These are phyloP conservation scores for Oppia nitens DNA, from an alignment of 1,140 invertebrate genomes.

Conservation along the genomic window DNA sequence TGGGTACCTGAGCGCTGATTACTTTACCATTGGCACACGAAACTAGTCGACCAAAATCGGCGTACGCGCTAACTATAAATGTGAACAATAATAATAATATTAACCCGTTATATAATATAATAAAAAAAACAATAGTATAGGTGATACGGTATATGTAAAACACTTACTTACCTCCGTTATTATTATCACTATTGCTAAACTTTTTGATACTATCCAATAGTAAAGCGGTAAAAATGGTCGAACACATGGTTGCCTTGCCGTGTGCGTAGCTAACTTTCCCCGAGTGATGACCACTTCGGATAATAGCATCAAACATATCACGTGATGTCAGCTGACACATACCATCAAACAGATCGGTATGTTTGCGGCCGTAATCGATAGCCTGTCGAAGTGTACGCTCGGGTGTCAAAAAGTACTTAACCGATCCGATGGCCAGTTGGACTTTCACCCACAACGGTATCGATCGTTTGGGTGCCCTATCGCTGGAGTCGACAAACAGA, in stretches of 20 bases:
- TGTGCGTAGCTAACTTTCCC: not conserved
- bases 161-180: not conserved
- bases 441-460: not conserved
- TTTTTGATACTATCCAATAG: not conserved
- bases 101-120: no score
- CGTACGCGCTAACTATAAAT: constrained; percentile 29
- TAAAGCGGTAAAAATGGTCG: not conserved
- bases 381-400: not conserved
- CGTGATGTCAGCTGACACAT: not conserved
- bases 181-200: not conserved
- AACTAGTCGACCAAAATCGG: constrained; percentile 43
- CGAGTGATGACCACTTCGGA: not conserved
- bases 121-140: no score
- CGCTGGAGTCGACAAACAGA: not conserved
- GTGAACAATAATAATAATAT: no score
- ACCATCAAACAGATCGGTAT: not conserved
- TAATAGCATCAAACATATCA: not conserved
- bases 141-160: no score
- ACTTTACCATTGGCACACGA: constrained; percentile 35
- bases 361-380: not conserved
- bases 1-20: constrained; percentile 12
- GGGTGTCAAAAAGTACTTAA: not conserved
- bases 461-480: not conserved
- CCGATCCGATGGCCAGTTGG: not conserved
- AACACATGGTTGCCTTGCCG: not conserved